Conservation (phyloP, 2,888 invertebrate genomes). For the Caenorhabditis auriculariae region DNA sequence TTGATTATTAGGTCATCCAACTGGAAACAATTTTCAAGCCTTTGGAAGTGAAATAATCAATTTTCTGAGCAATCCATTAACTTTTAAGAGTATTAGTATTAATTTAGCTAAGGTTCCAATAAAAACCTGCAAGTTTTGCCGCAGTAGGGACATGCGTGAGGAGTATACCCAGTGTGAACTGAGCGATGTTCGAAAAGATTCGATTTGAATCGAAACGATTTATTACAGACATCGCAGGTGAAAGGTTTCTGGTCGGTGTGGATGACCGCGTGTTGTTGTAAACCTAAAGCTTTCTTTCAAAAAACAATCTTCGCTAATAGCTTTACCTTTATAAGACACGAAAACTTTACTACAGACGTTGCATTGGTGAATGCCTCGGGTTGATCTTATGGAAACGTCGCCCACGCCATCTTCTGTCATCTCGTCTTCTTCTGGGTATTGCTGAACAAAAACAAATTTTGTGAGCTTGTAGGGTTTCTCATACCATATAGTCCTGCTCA, state of each 20-base stretch:
- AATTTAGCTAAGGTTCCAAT: no score
- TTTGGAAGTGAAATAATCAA: no score
- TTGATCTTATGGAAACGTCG: constrained; percentile 26
- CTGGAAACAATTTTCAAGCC: no score
- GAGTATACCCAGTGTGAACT: constrained; percentile 60
- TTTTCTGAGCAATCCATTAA: no score
- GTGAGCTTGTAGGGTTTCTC: background rate
- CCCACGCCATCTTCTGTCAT: constrained; percentile 31
- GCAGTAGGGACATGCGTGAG: constrained; percentile 61
- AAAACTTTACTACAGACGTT: constrained; percentile 62
- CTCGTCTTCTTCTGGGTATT: constrained; percentile 36
- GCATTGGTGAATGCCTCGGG: constrained; percentile 61
- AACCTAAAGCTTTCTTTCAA: constrained; percentile 33
- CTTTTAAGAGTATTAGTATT: no score
- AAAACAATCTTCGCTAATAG: background rate
- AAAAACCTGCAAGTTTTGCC: constrained; percentile 63
- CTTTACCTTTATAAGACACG: constrained; percentile 61
- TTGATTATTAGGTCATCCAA: no score
- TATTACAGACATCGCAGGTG: constrained; percentile 62
- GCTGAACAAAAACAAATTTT: background rate
- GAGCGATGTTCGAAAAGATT: constrained; percentile 63
- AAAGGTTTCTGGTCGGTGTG: constrained; percentile 64
- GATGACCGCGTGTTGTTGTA: constrained; percentile 63
- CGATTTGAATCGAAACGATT: constrained; percentile 61
- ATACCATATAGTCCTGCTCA: constrained; percentile 12